Base-by-base conservation (phyloP, 2,888 invertebrate species). In the Crossocerus cetratus region DNA sequence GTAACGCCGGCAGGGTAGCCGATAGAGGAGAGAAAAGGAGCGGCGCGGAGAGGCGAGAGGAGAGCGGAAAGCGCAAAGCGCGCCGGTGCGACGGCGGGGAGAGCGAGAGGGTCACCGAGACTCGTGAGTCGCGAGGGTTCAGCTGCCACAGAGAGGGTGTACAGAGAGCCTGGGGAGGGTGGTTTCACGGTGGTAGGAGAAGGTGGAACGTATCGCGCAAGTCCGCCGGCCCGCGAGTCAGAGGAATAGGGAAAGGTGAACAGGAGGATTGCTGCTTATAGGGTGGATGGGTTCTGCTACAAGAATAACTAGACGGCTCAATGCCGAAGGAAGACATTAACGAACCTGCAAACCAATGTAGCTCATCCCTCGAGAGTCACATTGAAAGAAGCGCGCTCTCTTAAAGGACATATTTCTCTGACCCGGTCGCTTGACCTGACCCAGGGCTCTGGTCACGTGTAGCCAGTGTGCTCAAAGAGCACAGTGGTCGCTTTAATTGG, bases 1-100 rank as follows among this genome's bases (percentile, higher is more conserved):
- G 61, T 2, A 23, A 45, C 14, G 8, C 23, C 1, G 49, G 74
- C 58, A 49, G 65, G 65, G 58, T 49, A 49, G 45, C 16, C 3
- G 11, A 14, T 2, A 43, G 68, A 60, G 60, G 22, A 56, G 57
- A 53, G 43, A 42, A 58, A 42, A 13, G 16, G 54, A 54, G 54
- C 22, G 16, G 21, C 14, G n/a, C 23, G 23, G 16, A 32, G 23
- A 42, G 53, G 22, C 58, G n/a, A n/a, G 23, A 21, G 63, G n/a
- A 53, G 22, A n/a, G n/a, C n/a, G n/a, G 21, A 16, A 55, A 43
- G 42, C 44, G 58, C 55, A 55, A 42, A 55, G 16, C 23, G 8
- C 23, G 23, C 8, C 23, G 23, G 23, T 32, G 23, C 23, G 23
- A 32, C 8, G 23, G 32, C n/a, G n/a, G n/a, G n/a, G n/a, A n/a